Evolutionary conservation across 2,797 vertebrate species (phyloP).

Genomic region (Sebastes minor): DNA sequence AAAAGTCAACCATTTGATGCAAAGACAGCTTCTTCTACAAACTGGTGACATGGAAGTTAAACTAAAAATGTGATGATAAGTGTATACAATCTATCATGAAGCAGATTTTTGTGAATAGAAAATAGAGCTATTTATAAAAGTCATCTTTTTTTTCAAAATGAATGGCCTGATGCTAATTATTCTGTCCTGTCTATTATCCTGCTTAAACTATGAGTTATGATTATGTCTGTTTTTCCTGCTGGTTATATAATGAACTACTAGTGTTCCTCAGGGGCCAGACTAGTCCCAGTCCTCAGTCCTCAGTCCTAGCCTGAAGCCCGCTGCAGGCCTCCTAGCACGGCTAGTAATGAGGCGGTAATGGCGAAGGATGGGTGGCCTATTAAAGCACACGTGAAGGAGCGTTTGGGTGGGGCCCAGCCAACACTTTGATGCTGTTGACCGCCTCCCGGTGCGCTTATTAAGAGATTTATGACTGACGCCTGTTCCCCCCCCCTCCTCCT

Average conservation of each 20-base stretch:
- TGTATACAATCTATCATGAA: background rate
- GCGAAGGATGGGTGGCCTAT: slow-evolving; percentile 51
- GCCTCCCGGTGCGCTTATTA: slow-evolving; percentile 46
- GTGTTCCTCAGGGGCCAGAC: background rate
- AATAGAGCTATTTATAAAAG: background rate
- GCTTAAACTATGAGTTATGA: background rate
- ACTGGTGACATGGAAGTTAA: background rate
- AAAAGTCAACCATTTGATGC: background rate
- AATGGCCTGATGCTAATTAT: background rate
- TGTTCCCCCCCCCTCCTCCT: background rate
- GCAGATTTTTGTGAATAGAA: background rate
- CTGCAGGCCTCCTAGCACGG: slow-evolving; percentile 1
- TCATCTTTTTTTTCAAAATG: too few species aligned
- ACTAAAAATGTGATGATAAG: background rate
- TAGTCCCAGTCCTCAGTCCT: slow-evolving; percentile 12
- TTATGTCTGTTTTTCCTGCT: background rate
- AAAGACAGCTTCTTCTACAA: background rate
- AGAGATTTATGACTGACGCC: slow-evolving; percentile 56
- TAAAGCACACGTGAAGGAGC: slow-evolving; percentile 44
- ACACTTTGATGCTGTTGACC: slow-evolving; percentile 52
- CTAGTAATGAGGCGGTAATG: slow-evolving; percentile 51
- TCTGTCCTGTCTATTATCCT: background rate
- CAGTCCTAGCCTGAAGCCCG: background rate
- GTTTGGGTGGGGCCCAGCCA: slow-evolving; percentile 36
- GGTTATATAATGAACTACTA: background rate